These are phyloP conservation scores for Hirudo medicinalis DNA, from an alignment of 1,140 invertebrate species.

Conservation along the genomic window DNA sequence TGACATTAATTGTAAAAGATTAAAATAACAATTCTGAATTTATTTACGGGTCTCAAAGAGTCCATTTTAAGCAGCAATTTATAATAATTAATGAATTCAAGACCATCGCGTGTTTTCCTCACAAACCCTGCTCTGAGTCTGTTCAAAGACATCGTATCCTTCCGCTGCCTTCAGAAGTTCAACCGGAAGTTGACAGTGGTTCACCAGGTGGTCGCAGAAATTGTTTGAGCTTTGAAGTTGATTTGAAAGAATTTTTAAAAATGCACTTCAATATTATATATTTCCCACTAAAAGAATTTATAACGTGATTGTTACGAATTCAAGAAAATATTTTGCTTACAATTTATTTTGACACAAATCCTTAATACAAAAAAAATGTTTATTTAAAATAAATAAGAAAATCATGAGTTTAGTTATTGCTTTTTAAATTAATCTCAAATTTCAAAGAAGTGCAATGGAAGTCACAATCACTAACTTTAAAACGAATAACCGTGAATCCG, in stretches of 20 bases:
- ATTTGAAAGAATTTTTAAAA: not conserved
- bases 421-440: not conserved
- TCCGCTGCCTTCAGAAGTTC: conserved; percentile 40
- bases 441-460: not conserved
- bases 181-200: conserved; percentile 39
- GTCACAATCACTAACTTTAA: no score
- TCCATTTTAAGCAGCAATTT: not conserved
- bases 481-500: no score
- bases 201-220: conserved; percentile 32
- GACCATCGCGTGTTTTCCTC: conserved; percentile 3
- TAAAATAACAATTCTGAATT: not conserved
- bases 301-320: no score
- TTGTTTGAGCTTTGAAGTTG: conserved; percentile 13
- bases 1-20: no score
- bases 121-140: conserved; percentile 33
- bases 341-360: not conserved
- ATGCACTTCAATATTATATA: not conserved
- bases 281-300: no score
- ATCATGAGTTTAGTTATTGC: not conserved
- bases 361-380: no score
- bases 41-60: not conserved
- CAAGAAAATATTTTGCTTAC: not conserved
- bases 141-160: conserved; percentile 45
- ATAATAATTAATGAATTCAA: not conserved
- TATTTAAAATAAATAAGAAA: no score